Evolutionary conservation across 2,888 invertebrate species (phyloP).

Genomic region (Tryphoninae sp.): DNA sequence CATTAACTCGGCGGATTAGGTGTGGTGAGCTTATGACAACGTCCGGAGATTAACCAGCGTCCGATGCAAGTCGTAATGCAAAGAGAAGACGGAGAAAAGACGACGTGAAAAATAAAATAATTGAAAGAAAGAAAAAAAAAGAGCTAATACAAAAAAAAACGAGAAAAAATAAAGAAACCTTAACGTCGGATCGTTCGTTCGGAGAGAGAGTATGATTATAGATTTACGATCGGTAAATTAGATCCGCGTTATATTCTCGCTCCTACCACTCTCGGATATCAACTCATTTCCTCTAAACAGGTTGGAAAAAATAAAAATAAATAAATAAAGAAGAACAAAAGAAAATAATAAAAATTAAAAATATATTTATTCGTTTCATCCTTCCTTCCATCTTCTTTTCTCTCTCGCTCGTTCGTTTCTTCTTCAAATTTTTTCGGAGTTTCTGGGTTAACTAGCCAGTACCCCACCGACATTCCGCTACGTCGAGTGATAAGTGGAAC

Average conservation of each 20-base stretch:
- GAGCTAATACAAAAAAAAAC: neutral
- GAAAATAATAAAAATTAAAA: neutral
- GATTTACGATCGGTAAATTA: constrained; percentile 49
- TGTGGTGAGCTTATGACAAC: constrained; percentile 2
- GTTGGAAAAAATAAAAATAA: neutral
- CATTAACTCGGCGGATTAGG: constrained; percentile 40
- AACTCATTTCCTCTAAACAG: constrained; percentile 20
- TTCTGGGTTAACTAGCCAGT: constrained; percentile 73
- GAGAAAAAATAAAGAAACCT: neutral
- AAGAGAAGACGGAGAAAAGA: too few relatives aligned
- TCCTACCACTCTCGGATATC: constrained; percentile 31
- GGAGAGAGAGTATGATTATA: constrained; percentile 44
- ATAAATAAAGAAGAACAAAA: too few relatives aligned
- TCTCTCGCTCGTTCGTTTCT: constrained; percentile 33
- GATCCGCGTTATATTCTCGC: constrained; percentile 15
- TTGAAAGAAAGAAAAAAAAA: neutral
- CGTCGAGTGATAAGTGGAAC: constrained; percentile 74
- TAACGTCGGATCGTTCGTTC: constrained; percentile 18
- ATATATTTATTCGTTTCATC: constrained; percentile 43
- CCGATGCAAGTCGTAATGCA: too few relatives aligned
- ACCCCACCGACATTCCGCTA: constrained; percentile 69
- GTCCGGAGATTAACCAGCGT: too few relatives aligned
- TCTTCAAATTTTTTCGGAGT: constrained; percentile 52
- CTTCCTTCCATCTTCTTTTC: constrained; percentile 26
- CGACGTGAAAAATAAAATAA: too few relatives aligned